Evolutionary conservation across 92 coral and sea anemone genomes (phyloP), one percentile per base, ranked within the genome.

Genomic region (Porites lobata): DNA sequence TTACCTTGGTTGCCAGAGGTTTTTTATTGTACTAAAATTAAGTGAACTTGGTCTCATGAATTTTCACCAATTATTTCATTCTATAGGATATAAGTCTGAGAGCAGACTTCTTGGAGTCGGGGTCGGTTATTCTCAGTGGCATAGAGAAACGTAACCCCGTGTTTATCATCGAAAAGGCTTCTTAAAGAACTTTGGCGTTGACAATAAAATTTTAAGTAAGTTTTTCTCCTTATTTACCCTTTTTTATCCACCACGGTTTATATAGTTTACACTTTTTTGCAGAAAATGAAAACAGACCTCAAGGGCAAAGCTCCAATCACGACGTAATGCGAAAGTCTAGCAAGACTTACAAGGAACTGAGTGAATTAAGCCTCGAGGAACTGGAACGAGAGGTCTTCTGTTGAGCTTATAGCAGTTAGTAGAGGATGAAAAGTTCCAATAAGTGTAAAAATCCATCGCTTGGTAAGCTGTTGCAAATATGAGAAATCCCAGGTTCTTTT

Each of bases 381-480:
- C 61, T 77, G 15, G 79, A 71, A 47, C 20, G 71, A 82, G 92
- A 88, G 50, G 84, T 88, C 7, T 82, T 88, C 24, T 88, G 92
- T 47, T 88, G 78, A 82, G 19, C 22, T 3, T 2, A 58, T 19
- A 75, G 29, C 13, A n/a, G 3, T 50, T 19, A 21, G 3, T 1
- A 10, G 61, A 10, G 61, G 61, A 8, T 56, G 61, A 56, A 56
- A 56, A 14, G 17, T 10, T 56, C 11, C 8, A 14, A 54, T 54
- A 54, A 13, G 11, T 8, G 59, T 54, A 5, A 54, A 54, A 54
- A 2, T 54, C 13, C 14, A 9, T 54, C 47, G 47, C 6, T 38
- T 38, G 47, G 47, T 38, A 38, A 38, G 47, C 59, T 54, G 59
- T 10, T 9, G 61, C n/a, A 56, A 10, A 56, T 56, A 4, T 10